phyloP scores from a whole-genome alignment of 2,888 invertebrate species.

The Tuta absoluta region DNA sequence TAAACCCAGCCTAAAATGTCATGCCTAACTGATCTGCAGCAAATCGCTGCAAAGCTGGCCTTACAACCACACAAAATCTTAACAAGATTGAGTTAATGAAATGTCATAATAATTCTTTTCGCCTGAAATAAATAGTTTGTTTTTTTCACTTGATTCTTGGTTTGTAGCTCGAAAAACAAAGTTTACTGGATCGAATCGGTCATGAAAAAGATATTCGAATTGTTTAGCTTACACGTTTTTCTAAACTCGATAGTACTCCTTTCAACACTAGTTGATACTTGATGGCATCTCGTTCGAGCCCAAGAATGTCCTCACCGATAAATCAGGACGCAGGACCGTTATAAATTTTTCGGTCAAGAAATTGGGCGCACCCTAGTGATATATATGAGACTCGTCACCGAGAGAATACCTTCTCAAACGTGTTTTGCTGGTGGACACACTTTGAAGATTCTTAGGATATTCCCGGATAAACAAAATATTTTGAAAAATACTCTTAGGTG shows the following conservation, averaged over 20 bases:
- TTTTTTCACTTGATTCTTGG: too few relatives aligned
- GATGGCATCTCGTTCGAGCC: constrained; percentile 19
- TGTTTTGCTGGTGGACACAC: constrained; percentile 32
- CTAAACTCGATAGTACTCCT: neutral
- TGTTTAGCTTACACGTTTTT: neutral
- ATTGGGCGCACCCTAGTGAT: constrained; percentile 67
- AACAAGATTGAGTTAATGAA: too few relatives aligned
- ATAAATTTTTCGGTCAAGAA: constrained; percentile 80
- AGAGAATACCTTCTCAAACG: constrained; percentile 35
- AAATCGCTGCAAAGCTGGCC: too few relatives aligned
- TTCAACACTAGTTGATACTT: constrained; percentile 14
- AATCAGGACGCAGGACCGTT: constrained; percentile 63
- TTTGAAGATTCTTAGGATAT: neutral
- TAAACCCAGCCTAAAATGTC: too few relatives aligned
- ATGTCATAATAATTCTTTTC: too few relatives aligned
- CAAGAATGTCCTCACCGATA: constrained; percentile 54
- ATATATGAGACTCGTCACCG: constrained; percentile 53
- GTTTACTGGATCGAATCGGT: too few relatives aligned
- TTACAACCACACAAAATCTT: too few relatives aligned
- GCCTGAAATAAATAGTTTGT: too few relatives aligned
- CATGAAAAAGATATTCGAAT: too few relatives aligned
- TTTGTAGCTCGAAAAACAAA: too few relatives aligned
- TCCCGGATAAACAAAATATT: neutral
- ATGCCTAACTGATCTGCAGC: too few relatives aligned
- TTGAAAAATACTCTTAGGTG: too few relatives aligned